phyloP scores from a whole-genome alignment of 2,113 vertebrate genomes.

The Cygnus atratus region DNA sequence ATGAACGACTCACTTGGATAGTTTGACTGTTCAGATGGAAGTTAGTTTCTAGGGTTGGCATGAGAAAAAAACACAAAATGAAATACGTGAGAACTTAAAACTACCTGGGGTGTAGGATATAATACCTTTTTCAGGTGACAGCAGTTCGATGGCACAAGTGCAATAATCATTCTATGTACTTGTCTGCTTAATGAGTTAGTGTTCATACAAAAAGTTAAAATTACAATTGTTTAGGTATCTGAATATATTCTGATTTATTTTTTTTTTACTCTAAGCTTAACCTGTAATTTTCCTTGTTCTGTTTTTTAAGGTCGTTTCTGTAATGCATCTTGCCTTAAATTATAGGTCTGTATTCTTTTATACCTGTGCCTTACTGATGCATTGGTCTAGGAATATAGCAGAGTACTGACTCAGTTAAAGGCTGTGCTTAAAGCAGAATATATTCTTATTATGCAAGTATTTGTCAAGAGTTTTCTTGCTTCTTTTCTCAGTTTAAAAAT shows the following conservation, averaged over 20 bases:
- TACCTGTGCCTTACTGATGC: not conserved
- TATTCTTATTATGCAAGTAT: not conserved
- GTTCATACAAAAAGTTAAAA: not conserved
- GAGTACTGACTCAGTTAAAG: not conserved
- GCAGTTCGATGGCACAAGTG: not conserved
- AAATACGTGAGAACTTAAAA: not conserved
- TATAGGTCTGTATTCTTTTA: fast-evolving
- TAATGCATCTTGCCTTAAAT: not conserved
- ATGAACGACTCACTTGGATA: not conserved
- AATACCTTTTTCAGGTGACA: no score
- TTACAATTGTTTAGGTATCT: not conserved
- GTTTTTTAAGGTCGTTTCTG: not conserved
- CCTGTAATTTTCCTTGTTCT: not conserved
- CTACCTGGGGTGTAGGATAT: not conserved
- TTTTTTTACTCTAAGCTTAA: not conserved
- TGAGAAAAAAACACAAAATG: not conserved
- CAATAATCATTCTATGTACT: not conserved
- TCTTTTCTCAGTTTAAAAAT: not conserved
- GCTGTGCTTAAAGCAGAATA: not conserved
- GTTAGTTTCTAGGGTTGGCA: not conserved
- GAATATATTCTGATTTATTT: not conserved
- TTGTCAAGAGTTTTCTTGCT: not conserved
- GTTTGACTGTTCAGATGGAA: not conserved
- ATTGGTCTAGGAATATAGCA: not conserved
- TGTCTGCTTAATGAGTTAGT: not conserved